Evolutionary conservation across 2,113 vertebrate genomes (phyloP), one percentile per base, ranked within the genome.

Genomic region (Dinomys branickii): DNA sequence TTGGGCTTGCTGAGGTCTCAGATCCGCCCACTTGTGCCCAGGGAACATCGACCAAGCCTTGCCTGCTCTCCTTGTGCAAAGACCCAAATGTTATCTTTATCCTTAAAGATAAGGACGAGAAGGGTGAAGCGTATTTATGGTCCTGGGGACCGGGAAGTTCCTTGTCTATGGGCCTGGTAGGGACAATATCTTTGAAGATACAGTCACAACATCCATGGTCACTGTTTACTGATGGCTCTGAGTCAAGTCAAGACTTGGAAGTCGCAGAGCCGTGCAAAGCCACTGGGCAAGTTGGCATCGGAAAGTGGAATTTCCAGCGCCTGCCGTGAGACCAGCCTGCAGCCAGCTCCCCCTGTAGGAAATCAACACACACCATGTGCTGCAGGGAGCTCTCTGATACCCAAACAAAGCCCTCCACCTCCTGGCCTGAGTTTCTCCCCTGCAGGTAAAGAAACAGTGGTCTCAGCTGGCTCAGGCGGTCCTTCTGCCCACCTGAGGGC

Each of bases 1-100:
- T 20, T 1, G n/a, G 38, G 44, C 50, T 75, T 0, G 0, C 0
- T 19, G 22, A 30, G 14, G 47, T 11, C 67, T 7, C 0, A 35
- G 73, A 50, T 12, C 19, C 30, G 44, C 26, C 52, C 10, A 7
- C 28, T 16, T 0, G 0, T 13, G 5, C 47, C 38, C 41, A 33
- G 41, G 35, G n/a, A 89, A 14, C 22, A 50, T 0, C 73, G 73
- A 41, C 30, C 30, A 17, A 63, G 44, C 56, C 14, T 5, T 28
- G 12, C 35, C 11, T 47, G 83, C 69, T 47, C 28, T 11, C 24
- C 83, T 80, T 63, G 33, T 30, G 41, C 41, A 94, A 77, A 92
- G 89, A 54, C 16, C n/a, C 67, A 35, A 11, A 69, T 44, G n/a
- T 47, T 20, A 24, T 58, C 80, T 69, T 91, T 86, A 85, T 87